These are phyloP conservation scores for Lordiphosa clarofinis DNA, from an alignment of 1,140 invertebrate species.

Conservation along the genomic window DNA sequence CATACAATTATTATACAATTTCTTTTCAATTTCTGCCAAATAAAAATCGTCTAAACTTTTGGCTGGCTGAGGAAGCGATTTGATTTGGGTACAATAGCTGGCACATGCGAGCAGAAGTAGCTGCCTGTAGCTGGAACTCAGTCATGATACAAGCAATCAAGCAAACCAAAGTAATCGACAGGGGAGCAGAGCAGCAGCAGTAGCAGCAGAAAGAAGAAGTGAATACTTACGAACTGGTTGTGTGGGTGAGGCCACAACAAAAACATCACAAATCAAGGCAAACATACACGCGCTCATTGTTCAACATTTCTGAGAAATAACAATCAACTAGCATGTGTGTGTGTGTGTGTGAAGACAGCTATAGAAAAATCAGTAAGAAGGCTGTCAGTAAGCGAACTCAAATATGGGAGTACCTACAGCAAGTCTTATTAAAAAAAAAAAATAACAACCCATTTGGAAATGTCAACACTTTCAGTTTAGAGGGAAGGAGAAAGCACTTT, in stretches of 20 bases:
- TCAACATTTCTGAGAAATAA: constrained; percentile 38
- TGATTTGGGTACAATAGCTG: constrained; percentile 34
- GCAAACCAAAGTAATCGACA: constrained; percentile 28
- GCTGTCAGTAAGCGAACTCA: not conserved
- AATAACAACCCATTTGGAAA: too few species aligned
- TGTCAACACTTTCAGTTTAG: too few species aligned
- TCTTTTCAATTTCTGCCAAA: constrained; percentile 43
- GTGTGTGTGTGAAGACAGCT: constrained; percentile 14
- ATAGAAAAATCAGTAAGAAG: constrained; percentile 13
- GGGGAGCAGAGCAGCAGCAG: constrained; percentile 22
- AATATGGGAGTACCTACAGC: too few species aligned
- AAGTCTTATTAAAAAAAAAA: too few species aligned
- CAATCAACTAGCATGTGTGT: constrained; percentile 18
- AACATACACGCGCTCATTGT: constrained; percentile 30
- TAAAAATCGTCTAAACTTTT: constrained; percentile 32
- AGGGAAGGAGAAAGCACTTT: too few species aligned
- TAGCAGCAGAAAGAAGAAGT: not conserved
- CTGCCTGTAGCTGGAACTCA: constrained; percentile 1
- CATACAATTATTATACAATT: constrained; percentile 59
- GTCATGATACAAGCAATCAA: constrained; percentile 51
- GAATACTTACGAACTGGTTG: not conserved
- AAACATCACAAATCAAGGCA: constrained; percentile 27
- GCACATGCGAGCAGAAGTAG: not conserved
- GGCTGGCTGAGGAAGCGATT: constrained; percentile 8
- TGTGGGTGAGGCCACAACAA: not conserved